These are phyloP conservation scores for Lates calcarifer DNA, from an alignment of 2,113 vertebrate genomes.

Conservation along the genomic window DNA sequence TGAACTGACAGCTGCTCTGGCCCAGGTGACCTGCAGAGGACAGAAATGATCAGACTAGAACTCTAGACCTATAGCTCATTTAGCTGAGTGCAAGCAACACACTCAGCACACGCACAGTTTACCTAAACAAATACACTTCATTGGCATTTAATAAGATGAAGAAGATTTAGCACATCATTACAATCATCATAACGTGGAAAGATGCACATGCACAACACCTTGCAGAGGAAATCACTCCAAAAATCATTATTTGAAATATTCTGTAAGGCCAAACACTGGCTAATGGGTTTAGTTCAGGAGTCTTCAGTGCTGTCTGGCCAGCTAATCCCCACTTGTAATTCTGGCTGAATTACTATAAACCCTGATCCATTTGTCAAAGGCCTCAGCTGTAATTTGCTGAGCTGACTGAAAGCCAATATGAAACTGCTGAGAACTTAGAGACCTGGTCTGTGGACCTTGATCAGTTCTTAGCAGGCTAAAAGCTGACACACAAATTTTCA, in stretches of 20 bases:
- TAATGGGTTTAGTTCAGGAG: background rate
- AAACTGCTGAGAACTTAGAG: background rate
- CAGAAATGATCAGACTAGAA: background rate
- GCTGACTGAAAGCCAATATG: background rate
- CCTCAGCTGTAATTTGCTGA: background rate
- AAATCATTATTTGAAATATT: background rate
- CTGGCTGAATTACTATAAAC: background rate
- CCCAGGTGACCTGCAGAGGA: slow-evolving; percentile 88
- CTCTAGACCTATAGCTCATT: too few species aligned
- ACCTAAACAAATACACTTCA: background rate
- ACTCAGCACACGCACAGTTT: too few species aligned
- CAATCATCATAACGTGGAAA: too few species aligned
- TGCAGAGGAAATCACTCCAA: background rate
- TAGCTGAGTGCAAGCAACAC: too few species aligned
- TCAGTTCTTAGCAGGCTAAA: too few species aligned
- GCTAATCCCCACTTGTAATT: background rate
- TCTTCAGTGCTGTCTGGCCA: background rate
- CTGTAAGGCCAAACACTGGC: background rate
- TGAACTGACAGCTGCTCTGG: slow-evolving; percentile 90
- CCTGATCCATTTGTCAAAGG: background rate
- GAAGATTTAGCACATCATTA: too few species aligned
- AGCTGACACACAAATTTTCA: too few species aligned
- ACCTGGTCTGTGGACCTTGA: background rate
- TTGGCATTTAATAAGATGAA: too few species aligned
- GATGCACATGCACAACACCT: background rate